Percentiles rank a stretch among this genome's conserved stretches.
phyloP scores from a whole-genome alignment of 2,888 invertebrate genomes.

The Gryllus longicercus region DNA sequence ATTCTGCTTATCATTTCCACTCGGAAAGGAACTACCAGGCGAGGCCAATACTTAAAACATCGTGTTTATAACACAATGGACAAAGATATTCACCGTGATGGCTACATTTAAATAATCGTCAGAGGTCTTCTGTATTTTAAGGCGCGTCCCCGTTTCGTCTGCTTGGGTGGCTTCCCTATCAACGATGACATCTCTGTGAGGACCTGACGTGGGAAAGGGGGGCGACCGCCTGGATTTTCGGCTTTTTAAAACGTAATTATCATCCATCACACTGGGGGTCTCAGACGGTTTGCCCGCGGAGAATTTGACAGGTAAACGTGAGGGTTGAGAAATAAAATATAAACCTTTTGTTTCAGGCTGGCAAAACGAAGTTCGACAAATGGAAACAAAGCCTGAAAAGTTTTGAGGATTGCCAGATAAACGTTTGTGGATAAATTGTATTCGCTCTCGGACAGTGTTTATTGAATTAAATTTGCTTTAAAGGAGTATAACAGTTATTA shows the following conservation, averaged over 20 bases:
- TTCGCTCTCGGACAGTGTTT: too few relatives aligned
- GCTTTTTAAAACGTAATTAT: slow-evolving; percentile 6
- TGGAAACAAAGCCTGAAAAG: too few relatives aligned
- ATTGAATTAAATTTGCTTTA: too few relatives aligned
- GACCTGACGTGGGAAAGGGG: background rate
- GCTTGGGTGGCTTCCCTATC: background rate
- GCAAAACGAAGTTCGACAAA: too few relatives aligned
- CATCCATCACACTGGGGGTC: background rate
- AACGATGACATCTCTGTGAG: slow-evolving; percentile 10
- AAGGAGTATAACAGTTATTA: too few relatives aligned
- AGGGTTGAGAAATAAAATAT: background rate
- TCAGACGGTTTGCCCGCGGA: background rate
- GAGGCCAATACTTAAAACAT: background rate
- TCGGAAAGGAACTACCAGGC: background rate
- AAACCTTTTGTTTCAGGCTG: too few relatives aligned
- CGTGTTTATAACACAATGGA: slow-evolving; percentile 17
- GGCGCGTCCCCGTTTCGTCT: background rate
- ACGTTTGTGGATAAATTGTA: too few relatives aligned
- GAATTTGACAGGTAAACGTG: too few relatives aligned
- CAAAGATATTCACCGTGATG: background rate
- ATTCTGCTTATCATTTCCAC: background rate
- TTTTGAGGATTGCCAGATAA: too few relatives aligned
- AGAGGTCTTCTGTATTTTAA: background rate
- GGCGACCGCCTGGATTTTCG: background rate
- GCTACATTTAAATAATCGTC: slow-evolving; percentile 8